A percentile compares a stretch with the other conserved stretches of the same genome.
These are phyloP conservation scores for Oostethus manadensis DNA, from an alignment of 2,113 vertebrate species.

Conservation along the genomic window DNA sequence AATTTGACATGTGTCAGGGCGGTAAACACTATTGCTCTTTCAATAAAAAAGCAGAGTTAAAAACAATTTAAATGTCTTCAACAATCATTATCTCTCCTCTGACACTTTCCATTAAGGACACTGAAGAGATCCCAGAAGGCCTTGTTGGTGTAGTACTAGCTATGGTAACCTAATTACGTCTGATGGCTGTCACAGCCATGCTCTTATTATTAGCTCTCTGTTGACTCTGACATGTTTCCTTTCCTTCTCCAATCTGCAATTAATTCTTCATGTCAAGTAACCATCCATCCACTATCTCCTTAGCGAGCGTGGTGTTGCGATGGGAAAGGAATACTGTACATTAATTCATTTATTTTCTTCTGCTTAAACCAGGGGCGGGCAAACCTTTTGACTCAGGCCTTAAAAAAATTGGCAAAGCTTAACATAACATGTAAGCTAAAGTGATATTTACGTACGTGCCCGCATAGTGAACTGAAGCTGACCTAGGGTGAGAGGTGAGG, in stretches of 20 bases:
- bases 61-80: background rate
- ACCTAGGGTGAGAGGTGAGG: no score
- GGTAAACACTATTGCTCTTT: slow-evolving; percentile 63
- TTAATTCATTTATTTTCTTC: no score
- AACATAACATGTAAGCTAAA: no score
- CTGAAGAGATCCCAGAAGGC: slow-evolving; percentile 47
- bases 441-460: no score
- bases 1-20: slow-evolving; percentile 70
- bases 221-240: slow-evolving; percentile 34
- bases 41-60: slow-evolving; percentile 44
- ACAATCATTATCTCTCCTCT: background rate
- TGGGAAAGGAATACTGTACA: no score
- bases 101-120: background rate
- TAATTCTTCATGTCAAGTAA: slow-evolving; percentile 15
- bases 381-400: no score
- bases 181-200: slow-evolving; percentile 51
- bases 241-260: slow-evolving; percentile 16
- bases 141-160: slow-evolving; percentile 45
- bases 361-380: no score
- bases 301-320: no score
- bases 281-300: no score
- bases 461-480: no score
- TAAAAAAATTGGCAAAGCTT: no score
- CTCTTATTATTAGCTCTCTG: slow-evolving; percentile 54
- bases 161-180: slow-evolving; percentile 65